These are phyloP conservation scores for Melinaea marsaeus DNA, from an alignment of 2,888 invertebrate species.

Conservation along the genomic window DNA sequence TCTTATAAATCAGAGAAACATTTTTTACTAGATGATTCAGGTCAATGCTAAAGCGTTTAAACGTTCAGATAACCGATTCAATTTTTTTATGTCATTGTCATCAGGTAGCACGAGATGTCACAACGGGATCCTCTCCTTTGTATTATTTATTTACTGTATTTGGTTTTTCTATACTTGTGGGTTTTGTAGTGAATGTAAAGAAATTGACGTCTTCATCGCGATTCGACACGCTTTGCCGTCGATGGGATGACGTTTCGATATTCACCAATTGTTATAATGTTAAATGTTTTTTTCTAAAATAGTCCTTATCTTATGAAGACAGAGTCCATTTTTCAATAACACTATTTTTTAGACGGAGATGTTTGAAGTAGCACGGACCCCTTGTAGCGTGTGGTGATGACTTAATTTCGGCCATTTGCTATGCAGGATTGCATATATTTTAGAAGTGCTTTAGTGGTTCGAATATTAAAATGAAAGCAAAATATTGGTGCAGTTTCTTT, in stretches of 20 bases:
- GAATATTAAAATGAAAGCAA: conserved; percentile 31
- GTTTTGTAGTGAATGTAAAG: conserved; percentile 68
- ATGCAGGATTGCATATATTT: conserved; percentile 39
- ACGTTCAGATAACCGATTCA: conserved; percentile 12
- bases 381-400: conserved; percentile 64
- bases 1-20: neutral
- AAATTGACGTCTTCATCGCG: conserved; percentile 70
- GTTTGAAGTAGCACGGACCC: conserved; percentile 47
- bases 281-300: neutral
- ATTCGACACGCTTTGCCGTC: conserved; percentile 67
- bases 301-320: neutral
- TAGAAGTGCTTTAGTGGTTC: conserved; percentile 25
- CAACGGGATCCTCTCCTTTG: conserved; percentile 39
- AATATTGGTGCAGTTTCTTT: conserved; percentile 3
- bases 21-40: conserved; percentile 1
- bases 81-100: conserved; percentile 13
- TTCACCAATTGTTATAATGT: conserved; percentile 32
- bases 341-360: conserved; percentile 41
- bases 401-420: conserved; percentile 67
- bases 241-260: conserved; percentile 67
- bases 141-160: conserved; percentile 38
- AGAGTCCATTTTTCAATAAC: conserved; percentile 11
- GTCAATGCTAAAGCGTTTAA: conserved; percentile 6
- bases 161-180: conserved; percentile 60
- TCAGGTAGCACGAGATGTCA: conserved; percentile 36